Evolutionary conservation across 2,888 invertebrate species (phyloP), one percentile per base, ranked within the genome.

Genomic region (Bellardia bayeri): DNA sequence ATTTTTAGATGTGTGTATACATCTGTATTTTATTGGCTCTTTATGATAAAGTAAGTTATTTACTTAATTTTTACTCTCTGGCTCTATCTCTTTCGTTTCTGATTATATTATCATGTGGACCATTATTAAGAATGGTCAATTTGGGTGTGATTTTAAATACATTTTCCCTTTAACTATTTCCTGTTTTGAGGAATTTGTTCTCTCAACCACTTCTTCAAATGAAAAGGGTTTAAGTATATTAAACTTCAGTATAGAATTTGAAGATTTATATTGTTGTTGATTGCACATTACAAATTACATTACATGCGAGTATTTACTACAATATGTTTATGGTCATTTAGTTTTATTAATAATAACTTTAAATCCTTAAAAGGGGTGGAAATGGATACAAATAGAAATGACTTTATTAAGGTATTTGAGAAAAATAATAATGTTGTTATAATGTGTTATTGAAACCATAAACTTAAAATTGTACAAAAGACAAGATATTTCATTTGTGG

Each of bases 1-100:
- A 11, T 42, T 56, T 56, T 30, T 37, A 37, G 37, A 11, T 11
- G 66, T 79, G 42, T 16, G 42, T 71, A 88, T 87, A 88, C 23
- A 23, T 23, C 1, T 23, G 23, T 85, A 88, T 87, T 82, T 69
- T 74, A 83, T 81, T 75, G 78, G 16, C 30, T 45, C 3, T 72
- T 23, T 42, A 58, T 72, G 56, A 58, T 58, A 45, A 66, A 66
- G 42, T 66, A 45, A 45, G 23, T 66, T 66, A 66, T 66, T 66
- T 11, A 66, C 23, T 16, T 14, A 61, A 33, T 14, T 61, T 37
- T 61, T 16, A 37, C 37, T 45, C 13, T 23, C 11, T 45, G 1
- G 2, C 54, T 11, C 6, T 0, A 30, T 66, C 1, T 6, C n/a
- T 23, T 13, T 2, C 2, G 2, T 45, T 45, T 45, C 45, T 6